These are phyloP conservation scores for Sciurus niger DNA, from an alignment of 2,113 vertebrate species.

Conservation along the genomic window DNA sequence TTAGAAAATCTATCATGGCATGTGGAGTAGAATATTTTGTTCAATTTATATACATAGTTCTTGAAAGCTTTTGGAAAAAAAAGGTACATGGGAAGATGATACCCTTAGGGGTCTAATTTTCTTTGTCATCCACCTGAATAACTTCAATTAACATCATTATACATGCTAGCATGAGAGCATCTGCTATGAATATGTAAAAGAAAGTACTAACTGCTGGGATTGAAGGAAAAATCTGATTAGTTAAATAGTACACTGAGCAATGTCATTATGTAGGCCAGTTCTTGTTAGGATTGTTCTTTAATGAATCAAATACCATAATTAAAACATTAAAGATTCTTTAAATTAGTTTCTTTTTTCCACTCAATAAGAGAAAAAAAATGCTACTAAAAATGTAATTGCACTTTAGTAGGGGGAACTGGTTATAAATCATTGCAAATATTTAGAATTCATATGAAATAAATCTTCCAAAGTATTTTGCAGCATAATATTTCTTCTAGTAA, in stretches of 20 bases:
- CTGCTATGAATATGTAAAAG: conserved; percentile 75
- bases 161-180: conserved; percentile 51
- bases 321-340: conserved; percentile 71
- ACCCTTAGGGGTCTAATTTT: conserved; percentile 75
- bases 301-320: conserved; percentile 76
- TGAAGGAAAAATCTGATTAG: conserved; percentile 70
- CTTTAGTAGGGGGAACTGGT: conserved; percentile 45
- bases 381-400: conserved; percentile 47
- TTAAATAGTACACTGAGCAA: conserved; percentile 71
- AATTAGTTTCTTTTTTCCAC: not conserved
- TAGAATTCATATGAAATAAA: conserved; percentile 9
- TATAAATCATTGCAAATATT: conserved; percentile 68
- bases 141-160: conserved; percentile 80
- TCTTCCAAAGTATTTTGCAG: not conserved
- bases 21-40: conserved; percentile 52
- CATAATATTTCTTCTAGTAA: not conserved
- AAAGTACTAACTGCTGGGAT: conserved; percentile 47
- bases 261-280: conserved; percentile 67
- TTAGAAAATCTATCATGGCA: conserved; percentile 48
- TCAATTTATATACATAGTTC: conserved; percentile 39
- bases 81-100: conserved; percentile 54
- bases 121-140: conserved; percentile 79
- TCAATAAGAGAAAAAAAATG: conserved; percentile 55
- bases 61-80: conserved; percentile 40
- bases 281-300: conserved; percentile 71